These are phyloP conservation scores for Xenotilapia flavipinnis DNA, from an alignment of 2,113 vertebrate genomes.

Conservation along the genomic window DNA sequence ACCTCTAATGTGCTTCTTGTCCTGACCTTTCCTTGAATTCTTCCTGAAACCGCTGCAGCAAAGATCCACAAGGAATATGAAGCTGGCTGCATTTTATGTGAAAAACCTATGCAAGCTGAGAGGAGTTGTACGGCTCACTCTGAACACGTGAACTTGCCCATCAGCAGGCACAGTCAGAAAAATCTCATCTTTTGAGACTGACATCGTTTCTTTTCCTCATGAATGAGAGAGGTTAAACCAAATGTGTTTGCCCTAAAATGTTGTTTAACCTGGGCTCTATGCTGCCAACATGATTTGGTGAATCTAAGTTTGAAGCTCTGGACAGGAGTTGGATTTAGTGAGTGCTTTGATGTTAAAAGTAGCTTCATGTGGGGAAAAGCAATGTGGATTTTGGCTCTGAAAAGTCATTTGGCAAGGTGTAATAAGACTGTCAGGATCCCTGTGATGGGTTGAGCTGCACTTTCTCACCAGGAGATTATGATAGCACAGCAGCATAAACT, in stretches of 20 bases:
- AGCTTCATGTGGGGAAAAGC: background rate
- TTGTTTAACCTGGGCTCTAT: background rate
- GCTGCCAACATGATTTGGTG: background rate
- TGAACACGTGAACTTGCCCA: conserved; percentile 20
- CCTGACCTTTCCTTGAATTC: conserved; percentile 1
- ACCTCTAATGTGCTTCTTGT: conserved; percentile 16
- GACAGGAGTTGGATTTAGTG: background rate
- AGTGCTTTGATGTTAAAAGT: conserved; percentile 42
- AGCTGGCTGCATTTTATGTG: conserved; percentile 26
- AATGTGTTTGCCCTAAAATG: background rate
- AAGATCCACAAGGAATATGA: conserved; percentile 36
- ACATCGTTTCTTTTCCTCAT: background rate
- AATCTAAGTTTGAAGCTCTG: background rate
- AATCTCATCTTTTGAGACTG: background rate
- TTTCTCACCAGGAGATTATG: background rate
- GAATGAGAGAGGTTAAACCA: background rate
- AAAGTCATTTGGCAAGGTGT: background rate
- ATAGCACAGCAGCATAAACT: background rate
- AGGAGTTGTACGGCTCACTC: conserved; percentile 8
- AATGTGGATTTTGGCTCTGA: conserved; percentile 26
- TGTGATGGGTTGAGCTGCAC: background rate
- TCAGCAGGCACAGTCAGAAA: conserved; percentile 11
- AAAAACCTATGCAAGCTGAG: conserved; percentile 26
- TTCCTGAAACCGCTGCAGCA: background rate
- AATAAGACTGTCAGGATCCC: conserved; percentile 6